phyloP scores from a whole-genome alignment of 2,113 vertebrate species.

The Hippocampus guttulatus region DNA sequence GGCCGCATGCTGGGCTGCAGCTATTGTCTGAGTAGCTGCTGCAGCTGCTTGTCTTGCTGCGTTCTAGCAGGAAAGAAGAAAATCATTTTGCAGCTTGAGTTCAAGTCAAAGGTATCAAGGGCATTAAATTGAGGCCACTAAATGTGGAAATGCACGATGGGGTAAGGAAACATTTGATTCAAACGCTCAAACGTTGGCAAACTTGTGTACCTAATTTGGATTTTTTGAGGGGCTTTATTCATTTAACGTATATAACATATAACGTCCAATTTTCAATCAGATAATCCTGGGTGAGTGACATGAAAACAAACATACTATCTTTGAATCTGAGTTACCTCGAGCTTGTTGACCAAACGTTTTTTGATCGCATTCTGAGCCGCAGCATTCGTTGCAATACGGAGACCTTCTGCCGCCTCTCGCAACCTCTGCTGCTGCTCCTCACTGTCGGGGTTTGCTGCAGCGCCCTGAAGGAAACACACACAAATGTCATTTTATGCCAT shows the following conservation, averaged over 20 bases:
- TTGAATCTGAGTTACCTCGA: conserved; percentile 78
- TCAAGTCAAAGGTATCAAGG: neutral
- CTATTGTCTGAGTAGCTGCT: conserved; percentile 91
- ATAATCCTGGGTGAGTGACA: neutral
- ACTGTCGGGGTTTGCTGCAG: conserved; percentile 92
- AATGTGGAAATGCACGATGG: too few relatives aligned
- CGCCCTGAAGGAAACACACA: conserved; percentile 75
- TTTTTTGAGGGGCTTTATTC: neutral
- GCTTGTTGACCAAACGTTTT: conserved; percentile 92
- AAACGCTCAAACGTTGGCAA: too few relatives aligned
- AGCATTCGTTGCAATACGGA: conserved; percentile 91
- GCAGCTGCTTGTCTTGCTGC: conserved; percentile 91
- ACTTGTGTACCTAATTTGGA: too few relatives aligned
- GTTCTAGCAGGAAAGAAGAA: conserved; percentile 69
- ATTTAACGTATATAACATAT: too few relatives aligned
- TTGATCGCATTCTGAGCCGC: conserved; percentile 97
- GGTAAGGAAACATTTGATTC: too few relatives aligned
- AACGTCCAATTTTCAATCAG: neutral
- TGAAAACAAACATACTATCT: neutral
- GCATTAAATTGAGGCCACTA: neutral
- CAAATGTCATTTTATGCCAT: neutral
- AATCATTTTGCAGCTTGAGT: neutral
- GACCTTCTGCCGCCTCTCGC: conserved; percentile 90
- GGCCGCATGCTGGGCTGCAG: conserved; percentile 85
- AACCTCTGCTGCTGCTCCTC: conserved; percentile 96